These are phyloP conservation scores for Pao palembangensis DNA, from an alignment of 2,113 vertebrate species.

Conservation along the genomic window DNA sequence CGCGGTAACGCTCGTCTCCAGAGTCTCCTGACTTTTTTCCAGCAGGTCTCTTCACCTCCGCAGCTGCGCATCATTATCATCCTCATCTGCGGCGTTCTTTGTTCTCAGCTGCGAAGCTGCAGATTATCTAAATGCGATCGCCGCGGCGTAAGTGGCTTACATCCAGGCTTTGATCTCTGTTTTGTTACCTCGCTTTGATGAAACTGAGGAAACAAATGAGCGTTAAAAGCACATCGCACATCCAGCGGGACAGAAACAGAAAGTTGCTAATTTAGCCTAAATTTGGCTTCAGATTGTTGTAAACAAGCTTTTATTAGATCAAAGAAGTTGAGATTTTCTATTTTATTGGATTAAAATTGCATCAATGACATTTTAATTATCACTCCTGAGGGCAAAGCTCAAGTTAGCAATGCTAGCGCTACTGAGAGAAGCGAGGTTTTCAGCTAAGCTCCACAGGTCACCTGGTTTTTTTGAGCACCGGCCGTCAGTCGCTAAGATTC, in stretches of 20 bases:
- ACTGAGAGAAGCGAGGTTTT: no score
- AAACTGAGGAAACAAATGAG: slow-evolving; percentile 25
- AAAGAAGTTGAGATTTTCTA: background rate
- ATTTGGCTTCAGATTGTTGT: background rate
- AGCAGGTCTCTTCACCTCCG: no score
- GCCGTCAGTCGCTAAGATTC: no score
- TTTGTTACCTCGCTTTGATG: slow-evolving; percentile 10
- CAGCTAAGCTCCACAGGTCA: no score
- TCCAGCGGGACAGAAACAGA: background rate
- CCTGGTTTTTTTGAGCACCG: no score
- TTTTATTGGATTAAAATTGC: background rate
- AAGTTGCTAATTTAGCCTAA: background rate
- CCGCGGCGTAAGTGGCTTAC: slow-evolving; percentile 22
- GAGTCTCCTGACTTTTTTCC: no score
- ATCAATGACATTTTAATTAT: no score
- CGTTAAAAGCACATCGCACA: slow-evolving; percentile 6
- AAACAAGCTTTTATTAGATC: background rate
- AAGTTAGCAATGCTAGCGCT: no score
- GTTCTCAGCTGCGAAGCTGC: slow-evolving; percentile 24
- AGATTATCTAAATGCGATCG: slow-evolving; percentile 49
- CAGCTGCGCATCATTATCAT: no score
- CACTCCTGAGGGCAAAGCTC: no score
- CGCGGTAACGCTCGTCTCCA: no score
- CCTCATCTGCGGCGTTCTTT: background rate
- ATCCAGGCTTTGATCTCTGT: slow-evolving; percentile 33